These are phyloP conservation scores for Chanos chanos DNA, from an alignment of 2,797 vertebrate genomes.

Conservation along the genomic window DNA sequence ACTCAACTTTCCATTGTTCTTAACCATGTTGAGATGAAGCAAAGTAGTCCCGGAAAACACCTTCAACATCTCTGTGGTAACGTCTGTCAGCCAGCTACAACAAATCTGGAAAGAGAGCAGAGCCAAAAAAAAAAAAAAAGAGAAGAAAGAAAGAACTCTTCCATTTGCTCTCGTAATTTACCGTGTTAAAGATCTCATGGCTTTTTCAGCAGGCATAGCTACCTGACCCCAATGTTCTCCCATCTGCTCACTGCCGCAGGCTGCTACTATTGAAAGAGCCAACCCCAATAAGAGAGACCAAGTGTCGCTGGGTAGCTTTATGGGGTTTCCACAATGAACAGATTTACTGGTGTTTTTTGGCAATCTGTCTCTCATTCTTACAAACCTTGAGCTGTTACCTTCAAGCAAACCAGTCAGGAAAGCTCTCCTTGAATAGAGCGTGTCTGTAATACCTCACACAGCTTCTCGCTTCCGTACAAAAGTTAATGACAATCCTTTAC, in stretches of 20 bases:
- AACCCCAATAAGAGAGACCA: no score
- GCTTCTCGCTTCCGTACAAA: background rate
- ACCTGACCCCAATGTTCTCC: slow-evolving; percentile 34
- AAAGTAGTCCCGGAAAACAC: no score
- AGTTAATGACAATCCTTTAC: slow-evolving; percentile 17
- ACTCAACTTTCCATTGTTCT: no score
- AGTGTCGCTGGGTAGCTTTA: slow-evolving; percentile 50
- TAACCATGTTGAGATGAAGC: no score
- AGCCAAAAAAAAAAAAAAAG: background rate
- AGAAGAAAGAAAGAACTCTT: background rate
- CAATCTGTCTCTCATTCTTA: slow-evolving; percentile 40
- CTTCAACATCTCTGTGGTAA: no score
- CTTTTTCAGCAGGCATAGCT: slow-evolving; percentile 38
- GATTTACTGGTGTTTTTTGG: slow-evolving; percentile 15
- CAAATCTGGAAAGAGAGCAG: no score
- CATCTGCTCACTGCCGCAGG: no score
- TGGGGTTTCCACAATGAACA: slow-evolving; percentile 16
- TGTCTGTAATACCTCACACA: slow-evolving; percentile 4
- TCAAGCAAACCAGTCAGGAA: background rate
- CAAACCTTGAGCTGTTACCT: background rate
- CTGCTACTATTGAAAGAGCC: no score
- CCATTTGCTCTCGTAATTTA: background rate
- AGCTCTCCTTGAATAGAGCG: background rate
- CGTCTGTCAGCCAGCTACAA: no score
- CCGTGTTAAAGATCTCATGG: slow-evolving; percentile 47